Evolutionary conservation across 2,113 vertebrate genomes (phyloP).

Genomic region (Terrapene triunguis): DNA sequence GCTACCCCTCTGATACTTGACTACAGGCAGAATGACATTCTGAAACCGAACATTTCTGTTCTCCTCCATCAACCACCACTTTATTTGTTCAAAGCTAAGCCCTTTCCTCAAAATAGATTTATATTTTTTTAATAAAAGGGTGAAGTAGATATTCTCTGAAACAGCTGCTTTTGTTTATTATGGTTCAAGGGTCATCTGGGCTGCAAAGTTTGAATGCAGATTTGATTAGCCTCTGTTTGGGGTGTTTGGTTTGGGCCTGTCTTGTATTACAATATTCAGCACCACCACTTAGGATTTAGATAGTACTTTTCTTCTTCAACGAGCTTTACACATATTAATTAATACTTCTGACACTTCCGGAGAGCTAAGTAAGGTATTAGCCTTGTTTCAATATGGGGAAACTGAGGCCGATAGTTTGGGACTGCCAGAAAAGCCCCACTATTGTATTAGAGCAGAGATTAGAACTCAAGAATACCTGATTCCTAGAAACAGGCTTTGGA

Average conservation of each 20-base stretch:
- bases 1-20: too few species aligned
- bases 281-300: not conserved
- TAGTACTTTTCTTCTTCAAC: not conserved
- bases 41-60: not conserved
- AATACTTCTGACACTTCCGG: too few species aligned
- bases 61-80: not conserved
- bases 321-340: not conserved
- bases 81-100: not conserved
- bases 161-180: not conserved
- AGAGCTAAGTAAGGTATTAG: not conserved
- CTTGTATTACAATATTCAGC: not conserved
- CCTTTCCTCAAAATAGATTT: not conserved
- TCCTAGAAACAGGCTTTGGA: not conserved
- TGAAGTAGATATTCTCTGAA: rapidly evolving
- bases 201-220: not conserved
- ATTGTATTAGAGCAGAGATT: not conserved
- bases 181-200: not conserved
- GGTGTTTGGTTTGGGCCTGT: not conserved
- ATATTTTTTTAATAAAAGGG: not conserved
- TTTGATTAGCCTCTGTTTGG: not conserved
- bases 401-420: not conserved
- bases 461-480: rapidly evolving
- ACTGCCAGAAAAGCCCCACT: not conserved
- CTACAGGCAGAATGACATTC: rapidly evolving
- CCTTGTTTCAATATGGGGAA: not conserved